Conservation (phyloP, 2,888 invertebrate genomes). For the Halocaridina rubra region DNA sequence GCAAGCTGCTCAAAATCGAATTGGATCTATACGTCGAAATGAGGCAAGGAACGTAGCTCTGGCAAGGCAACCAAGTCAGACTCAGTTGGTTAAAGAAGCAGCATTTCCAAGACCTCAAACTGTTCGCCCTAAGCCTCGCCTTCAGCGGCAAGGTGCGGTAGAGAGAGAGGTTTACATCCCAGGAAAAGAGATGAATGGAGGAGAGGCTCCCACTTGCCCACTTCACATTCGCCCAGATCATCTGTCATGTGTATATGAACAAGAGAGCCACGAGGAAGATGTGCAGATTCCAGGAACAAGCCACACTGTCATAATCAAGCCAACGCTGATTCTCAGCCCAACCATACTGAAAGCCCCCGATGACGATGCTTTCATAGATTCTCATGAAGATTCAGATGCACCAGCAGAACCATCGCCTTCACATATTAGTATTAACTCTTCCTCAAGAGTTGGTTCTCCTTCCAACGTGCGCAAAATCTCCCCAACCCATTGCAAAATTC, state of each 20-base stretch:
- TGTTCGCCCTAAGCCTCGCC: slow-evolving; percentile 75
- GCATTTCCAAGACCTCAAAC: slow-evolving; percentile 1
- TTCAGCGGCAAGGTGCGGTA: slow-evolving; percentile 84
- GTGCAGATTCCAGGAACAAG: neutral
- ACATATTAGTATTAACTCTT: neutral
- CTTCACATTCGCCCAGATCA: slow-evolving; percentile 59
- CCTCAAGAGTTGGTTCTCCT: neutral
- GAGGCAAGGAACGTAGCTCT: slow-evolving; percentile 20
- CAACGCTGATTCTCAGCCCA: slow-evolving; percentile 28
- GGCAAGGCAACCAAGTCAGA: slow-evolving; percentile 31
- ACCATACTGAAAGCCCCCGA: slow-evolving; percentile 37
- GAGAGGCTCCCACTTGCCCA: slow-evolving; percentile 49
- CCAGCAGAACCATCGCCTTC: neutral
- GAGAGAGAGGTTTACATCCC: slow-evolving; percentile 74
- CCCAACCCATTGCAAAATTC: neutral
- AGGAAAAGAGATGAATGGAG: slow-evolving; percentile 37
- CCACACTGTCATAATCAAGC: slow-evolving; percentile 14
- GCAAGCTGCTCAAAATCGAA: neutral
- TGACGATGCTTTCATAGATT: slow-evolving; percentile 37
- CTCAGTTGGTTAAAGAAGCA: slow-evolving; percentile 18
- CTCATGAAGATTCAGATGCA: neutral
- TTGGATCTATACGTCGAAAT: slow-evolving; percentile 18
- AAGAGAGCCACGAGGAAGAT: slow-evolving; percentile 60
- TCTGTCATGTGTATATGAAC: slow-evolving; percentile 62
- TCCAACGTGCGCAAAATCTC: neutral